Base-by-base conservation (phyloP, 2,113 vertebrate species). In the Collichthys lucidus region DNA sequence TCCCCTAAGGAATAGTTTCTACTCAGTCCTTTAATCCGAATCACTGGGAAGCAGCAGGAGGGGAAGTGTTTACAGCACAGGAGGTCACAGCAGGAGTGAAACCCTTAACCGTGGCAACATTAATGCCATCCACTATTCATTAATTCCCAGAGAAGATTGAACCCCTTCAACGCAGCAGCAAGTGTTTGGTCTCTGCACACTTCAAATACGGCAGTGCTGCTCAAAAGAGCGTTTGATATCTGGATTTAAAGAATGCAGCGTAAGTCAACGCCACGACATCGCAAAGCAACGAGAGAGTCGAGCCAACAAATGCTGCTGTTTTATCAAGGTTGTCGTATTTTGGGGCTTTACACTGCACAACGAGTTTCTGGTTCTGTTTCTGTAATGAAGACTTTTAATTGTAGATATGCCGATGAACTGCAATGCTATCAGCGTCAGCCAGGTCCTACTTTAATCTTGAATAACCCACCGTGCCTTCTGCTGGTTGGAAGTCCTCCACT, bases 1-100 rank as follows among this genome's bases (percentile, higher is more conserved):
- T 24, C 17, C 57, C 68, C 72, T 4, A 20, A 11, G 1, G 64
- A 70, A 26, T 11, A 80, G 52, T 19, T 61, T 66, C 55, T 4
- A 56, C 77, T 9, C 60, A 0, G 31, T 72, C 52, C 24, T 79
- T 62, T 86, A 68, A 80, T 82, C 63, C 63, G 2, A 24, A 78
- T 64, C 69, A 42, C 1, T 11, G 74, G 0, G 14, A 4, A 20
- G 59, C 78, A 64, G 68, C 64, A 1, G 82, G 71, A 63, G 66
- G 57, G 15, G 3, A 47, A 35, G 82, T 66, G 59, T 83, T 82
- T 2, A 46, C 26, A 72, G 55, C 62, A n/a, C 9, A 42, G 77
- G 84, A 74, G 80, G 40, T 56, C 77, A 5, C 74, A 75, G 83
- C 76, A 8, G 80, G 60, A 74, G 68, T 74, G 60, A 79, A 79